phyloP scores from a whole-genome alignment of 1,140 invertebrate species.

The Sycobia sp. region DNA sequence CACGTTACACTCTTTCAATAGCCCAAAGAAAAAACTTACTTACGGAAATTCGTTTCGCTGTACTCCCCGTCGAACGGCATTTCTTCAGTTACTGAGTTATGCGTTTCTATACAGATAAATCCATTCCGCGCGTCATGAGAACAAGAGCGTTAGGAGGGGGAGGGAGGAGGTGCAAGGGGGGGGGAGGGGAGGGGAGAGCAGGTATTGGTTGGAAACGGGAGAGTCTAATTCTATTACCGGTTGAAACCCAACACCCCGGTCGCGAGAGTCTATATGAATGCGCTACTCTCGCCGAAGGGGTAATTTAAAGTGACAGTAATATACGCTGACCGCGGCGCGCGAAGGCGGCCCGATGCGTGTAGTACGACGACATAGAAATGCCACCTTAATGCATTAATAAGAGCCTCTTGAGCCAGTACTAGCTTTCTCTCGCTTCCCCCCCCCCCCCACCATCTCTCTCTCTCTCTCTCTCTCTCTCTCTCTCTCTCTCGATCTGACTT shows the following conservation, averaged over 20 bases:
- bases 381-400: not conserved
- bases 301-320: slow-evolving; percentile 9
- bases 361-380: not conserved
- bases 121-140: slow-evolving; percentile 39
- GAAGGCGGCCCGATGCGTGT: not conserved
- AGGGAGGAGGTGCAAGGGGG: too few species aligned
- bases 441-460: too few species aligned
- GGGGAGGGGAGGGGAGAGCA: not conserved
- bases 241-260: slow-evolving; percentile 52
- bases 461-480: too few species aligned
- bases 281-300: not conserved
- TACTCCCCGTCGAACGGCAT: slow-evolving; percentile 45
- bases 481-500: too few species aligned
- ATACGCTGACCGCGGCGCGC: not conserved
- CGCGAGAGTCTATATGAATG: slow-evolving; percentile 34
- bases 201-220: too few species aligned
- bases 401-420: too few species aligned
- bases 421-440: too few species aligned
- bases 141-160: too few species aligned
- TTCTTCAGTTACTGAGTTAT: slow-evolving; percentile 36
- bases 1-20: too few species aligned
- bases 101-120: slow-evolving; percentile 44
- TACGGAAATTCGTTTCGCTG: too few species aligned
- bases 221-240: slow-evolving; percentile 57
- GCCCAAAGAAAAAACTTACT: too few species aligned